Base-by-base conservation (phyloP, 1,140 invertebrate genomes). In the Neodiprion pinetum region DNA sequence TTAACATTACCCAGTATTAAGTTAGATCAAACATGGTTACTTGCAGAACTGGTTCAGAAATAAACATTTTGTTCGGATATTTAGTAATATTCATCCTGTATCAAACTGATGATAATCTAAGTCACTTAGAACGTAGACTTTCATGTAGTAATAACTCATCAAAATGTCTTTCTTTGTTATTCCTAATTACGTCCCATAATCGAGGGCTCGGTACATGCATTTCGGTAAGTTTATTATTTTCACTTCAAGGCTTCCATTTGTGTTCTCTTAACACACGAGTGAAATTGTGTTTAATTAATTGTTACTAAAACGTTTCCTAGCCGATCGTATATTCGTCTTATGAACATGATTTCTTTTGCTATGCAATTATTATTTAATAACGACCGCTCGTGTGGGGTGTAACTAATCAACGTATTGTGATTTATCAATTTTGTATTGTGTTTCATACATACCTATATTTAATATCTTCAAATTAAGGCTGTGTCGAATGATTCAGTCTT, bases 111-210 rank as follows among this genome's bases (percentile, higher is more conserved):
- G 11, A 69, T 23, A 69, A 69, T 21, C 14, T 74, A 68, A 74
- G 67, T 69, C 7, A 50, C 67, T 49, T 68, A 68, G 61, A 67
- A 67, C 48, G 17, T 12, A 66, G 67, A 72, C 69, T 61, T 67
- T 23, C n/a, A 11, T 23, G 12, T 23, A 11, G 21, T 69, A 66
- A 77, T 70, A 48, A n/a, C n/a, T 74, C 65, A 80, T 76, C 79
- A 75, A 79, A 80, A 76, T 67, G 77, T 84, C 74, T 86, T 86
- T 86, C 83, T 86, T 82, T 86, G 79, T 80, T 84, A 78, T 83
- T 86, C 82, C 80, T 84, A 85, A 85, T 84, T 82, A 85, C 84
- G 80, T 81, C 81, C 81, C 76, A 82, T 84, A 81, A 82, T 83
- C 80, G 84, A 86, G 84, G 83, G 82, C 83, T 85, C 81, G 78